These are phyloP conservation scores for Epicampocera succincta DNA, from an alignment of 2,888 invertebrate species.

Conservation along the genomic window DNA sequence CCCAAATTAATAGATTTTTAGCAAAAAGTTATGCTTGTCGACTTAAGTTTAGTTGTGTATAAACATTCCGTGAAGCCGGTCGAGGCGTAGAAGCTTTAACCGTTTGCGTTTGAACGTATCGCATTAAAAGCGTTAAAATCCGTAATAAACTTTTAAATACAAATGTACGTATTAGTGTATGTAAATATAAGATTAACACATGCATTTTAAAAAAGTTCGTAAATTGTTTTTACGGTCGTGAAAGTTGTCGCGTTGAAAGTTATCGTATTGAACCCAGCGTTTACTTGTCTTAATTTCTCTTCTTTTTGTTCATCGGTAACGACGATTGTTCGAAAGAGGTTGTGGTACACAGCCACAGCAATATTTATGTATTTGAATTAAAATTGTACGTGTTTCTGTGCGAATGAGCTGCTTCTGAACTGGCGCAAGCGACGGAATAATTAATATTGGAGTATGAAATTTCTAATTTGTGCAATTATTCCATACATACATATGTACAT, in stretches of 20 bases:
- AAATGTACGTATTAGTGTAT: not conserved
- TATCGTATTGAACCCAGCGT: constrained; percentile 33
- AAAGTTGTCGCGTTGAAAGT: constrained; percentile 55
- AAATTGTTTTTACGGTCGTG: constrained; percentile 47
- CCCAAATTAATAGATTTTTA: constrained; percentile 20
- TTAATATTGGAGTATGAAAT: too few species aligned
- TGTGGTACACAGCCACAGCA: constrained; percentile 1
- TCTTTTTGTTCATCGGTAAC: constrained; percentile 20
- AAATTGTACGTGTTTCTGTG: too few species aligned
- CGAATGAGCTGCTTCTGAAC: not conserved
- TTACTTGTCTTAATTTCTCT: constrained; percentile 46
- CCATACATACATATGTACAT: too few species aligned
- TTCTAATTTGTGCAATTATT: too few species aligned
- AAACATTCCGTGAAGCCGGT: constrained; percentile 64
- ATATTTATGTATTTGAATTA: not conserved
- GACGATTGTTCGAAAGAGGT: constrained; percentile 30
- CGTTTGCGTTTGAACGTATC: not conserved
- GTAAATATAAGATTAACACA: not conserved
- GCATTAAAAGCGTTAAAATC: not conserved
- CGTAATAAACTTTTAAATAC: not conserved
- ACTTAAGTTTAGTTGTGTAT: constrained; percentile 58
- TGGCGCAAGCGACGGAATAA: too few species aligned
- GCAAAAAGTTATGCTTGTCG: constrained; percentile 10
- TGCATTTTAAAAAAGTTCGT: constrained; percentile 4
- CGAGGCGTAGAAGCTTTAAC: constrained; percentile 31